Evolutionary conservation across 2,797 vertebrate species (phyloP), one percentile per base, ranked within the genome.

Genomic region (Garrulus glandarius): DNA sequence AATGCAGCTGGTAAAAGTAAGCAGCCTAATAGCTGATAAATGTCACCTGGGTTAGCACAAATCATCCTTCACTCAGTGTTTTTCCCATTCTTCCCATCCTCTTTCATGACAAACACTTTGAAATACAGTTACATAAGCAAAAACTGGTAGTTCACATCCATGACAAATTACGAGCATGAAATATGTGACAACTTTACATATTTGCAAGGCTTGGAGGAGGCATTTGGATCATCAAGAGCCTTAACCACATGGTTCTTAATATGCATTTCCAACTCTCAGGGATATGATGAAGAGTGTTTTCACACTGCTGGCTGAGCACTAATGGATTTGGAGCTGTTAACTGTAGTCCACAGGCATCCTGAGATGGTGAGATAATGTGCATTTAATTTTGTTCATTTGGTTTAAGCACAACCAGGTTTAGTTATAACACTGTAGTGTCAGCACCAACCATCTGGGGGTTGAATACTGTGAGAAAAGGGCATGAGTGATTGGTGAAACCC

Each of bases 171-270:
- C 4, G 0, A 76, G 41, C 60, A 43, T 92, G 84, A 96, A 92
- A 60, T 89, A 77, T 32, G 21, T 87, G 81, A 70, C 88, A 92
- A 67, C 34, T 82, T 84, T 10, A 63, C 1, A 0, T 89, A 79
- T 94, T 95, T 95, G 89, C 16, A 2, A 82, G 86, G 24, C 70
- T 79, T 92, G 44, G 64, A 92, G 91, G 89, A 95, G 78, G n/a
- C 64, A 85, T 93, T 92, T 5, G 1, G 67, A 87, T 76, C 75
- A 76, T 44, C 92, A 87, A 60, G 37, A 95, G 57, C 57, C 60
- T 91, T 57, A 93, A 60, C 81, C 78, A 83, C 78, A 43, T 13
- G 71, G 16, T 6, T 83, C 89, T 92, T 87, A 87, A 91, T 82
- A 70, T 26, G 46, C 10, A 1, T 82, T 93, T 93, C 74, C 84